These are phyloP conservation scores for Eospalax fontanierii DNA, from an alignment of 2,797 vertebrate genomes.

Conservation along the genomic window DNA sequence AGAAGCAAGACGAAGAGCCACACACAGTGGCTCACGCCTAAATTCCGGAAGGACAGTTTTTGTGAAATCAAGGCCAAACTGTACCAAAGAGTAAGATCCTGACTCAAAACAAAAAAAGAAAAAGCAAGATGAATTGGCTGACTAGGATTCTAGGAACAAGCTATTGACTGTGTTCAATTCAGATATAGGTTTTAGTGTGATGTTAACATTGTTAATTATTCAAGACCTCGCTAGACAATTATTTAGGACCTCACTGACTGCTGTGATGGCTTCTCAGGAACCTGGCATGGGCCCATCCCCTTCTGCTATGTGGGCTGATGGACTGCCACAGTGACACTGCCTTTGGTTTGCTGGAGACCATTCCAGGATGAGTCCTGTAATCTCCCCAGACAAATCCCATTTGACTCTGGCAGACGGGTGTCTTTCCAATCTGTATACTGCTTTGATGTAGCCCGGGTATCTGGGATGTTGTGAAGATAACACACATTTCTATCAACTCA, in stretches of 20 bases:
- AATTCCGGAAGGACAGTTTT: not conserved
- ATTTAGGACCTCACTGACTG: conserved; percentile 13
- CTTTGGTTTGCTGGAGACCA: conserved; percentile 43
- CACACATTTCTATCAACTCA: not conserved
- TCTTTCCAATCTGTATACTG: conserved; percentile 20
- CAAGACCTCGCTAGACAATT: conserved; percentile 54
- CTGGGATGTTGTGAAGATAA: not conserved
- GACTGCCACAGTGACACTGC: conserved; percentile 1
- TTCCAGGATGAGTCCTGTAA: conserved; percentile 54
- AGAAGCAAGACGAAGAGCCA: not conserved
- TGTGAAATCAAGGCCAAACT: not conserved
- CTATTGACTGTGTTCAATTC: not conserved
- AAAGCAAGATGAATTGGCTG: not conserved
- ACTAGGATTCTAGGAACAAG: not conserved
- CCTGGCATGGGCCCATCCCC: not conserved
- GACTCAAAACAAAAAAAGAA: not conserved
- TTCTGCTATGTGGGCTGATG: not conserved
- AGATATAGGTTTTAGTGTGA: conserved; percentile 3
- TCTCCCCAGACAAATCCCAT: conserved; percentile 56
- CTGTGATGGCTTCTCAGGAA: not conserved
- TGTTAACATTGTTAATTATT: conserved; percentile 42
- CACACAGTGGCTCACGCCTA: not conserved
- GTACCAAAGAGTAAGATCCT: not conserved
- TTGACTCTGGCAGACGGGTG: conserved; percentile 33
- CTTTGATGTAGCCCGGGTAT: not conserved